Conservation (phyloP, 2,113 vertebrate species). For the Lichenostomus cassidix region DNA sequence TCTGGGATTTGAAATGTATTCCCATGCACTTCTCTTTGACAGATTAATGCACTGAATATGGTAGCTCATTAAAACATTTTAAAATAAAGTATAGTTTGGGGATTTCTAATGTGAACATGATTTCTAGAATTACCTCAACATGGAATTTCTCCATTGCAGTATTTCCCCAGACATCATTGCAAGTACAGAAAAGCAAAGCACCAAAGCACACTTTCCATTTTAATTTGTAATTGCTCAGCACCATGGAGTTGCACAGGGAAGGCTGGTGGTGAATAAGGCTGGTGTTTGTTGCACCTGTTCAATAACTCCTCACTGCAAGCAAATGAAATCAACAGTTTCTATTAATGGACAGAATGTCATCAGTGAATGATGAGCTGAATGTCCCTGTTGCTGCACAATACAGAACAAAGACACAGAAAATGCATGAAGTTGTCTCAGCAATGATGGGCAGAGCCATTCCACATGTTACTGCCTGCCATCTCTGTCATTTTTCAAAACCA, state of each 20-base stretch:
- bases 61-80: conserved; percentile 52
- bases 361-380: background rate
- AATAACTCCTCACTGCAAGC: conserved; percentile 23
- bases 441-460: background rate
- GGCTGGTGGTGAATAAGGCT: background rate
- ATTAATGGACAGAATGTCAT: conserved; percentile 5
- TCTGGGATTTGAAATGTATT: background rate
- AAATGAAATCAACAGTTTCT: conserved; percentile 37
- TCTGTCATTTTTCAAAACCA: background rate
- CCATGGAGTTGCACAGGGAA: conserved; percentile 10
- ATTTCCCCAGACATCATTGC: conserved; percentile 28
- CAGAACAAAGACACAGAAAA: background rate
- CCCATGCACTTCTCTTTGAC: conserved; percentile 25
- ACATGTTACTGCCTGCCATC: background rate
- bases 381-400: background rate
- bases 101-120: conserved; percentile 46
- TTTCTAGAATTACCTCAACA: conserved; percentile 56
- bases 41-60: conserved; percentile 42
- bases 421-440: background rate
- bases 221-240: conserved; percentile 60
- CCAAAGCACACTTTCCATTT: conserved; percentile 39
- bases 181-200: conserved; percentile 41
- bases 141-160: conserved; percentile 7
- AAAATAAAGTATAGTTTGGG: conserved; percentile 40
- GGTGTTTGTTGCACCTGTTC: conserved; percentile 19